Evolutionary conservation across 1,140 invertebrate species (phyloP).

Genomic region (Atta texana): DNA sequence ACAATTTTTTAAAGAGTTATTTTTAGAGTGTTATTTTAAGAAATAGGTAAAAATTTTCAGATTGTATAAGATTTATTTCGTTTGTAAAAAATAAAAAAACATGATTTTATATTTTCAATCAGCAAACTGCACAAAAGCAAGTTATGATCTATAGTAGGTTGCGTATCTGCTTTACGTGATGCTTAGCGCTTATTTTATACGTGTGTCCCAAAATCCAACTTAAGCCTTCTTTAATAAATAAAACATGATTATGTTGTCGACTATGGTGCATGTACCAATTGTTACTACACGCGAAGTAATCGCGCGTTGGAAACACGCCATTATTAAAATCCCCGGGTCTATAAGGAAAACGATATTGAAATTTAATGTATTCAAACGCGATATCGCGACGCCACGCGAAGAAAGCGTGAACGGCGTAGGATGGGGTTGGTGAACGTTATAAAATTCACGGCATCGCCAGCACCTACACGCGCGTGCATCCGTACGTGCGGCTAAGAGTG

Average conservation of each 20-base stretch:
- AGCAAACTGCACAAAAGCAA: no score
- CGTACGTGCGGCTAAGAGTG: not conserved
- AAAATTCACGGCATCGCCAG: constrained; percentile 45
- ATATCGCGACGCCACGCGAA: constrained; percentile 10
- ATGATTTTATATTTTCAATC: no score
- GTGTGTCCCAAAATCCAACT: not conserved
- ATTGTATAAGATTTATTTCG: no score
- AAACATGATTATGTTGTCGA: constrained; percentile 6
- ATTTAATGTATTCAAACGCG: constrained; percentile 31
- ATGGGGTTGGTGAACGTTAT: constrained; percentile 22
- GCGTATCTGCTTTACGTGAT: not conserved
- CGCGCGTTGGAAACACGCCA: constrained; percentile 38
- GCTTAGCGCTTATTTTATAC: not conserved
- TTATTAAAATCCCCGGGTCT: constrained; percentile 65
- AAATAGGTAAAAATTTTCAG: no score
- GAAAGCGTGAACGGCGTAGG: not conserved
- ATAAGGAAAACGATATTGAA: constrained; percentile 63
- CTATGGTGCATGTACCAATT: not conserved
- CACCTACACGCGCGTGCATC: not conserved
- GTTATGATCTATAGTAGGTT: no score
- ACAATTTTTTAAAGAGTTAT: no score
- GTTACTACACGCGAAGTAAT: constrained; percentile 24
- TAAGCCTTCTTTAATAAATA: not conserved
- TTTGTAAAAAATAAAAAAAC: no score
- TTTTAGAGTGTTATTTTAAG: no score